Percentiles rank a stretch among this genome's conserved stretches.
phyloP scores from a whole-genome alignment of 2,113 vertebrate genomes.

The Suncus etruscus region DNA sequence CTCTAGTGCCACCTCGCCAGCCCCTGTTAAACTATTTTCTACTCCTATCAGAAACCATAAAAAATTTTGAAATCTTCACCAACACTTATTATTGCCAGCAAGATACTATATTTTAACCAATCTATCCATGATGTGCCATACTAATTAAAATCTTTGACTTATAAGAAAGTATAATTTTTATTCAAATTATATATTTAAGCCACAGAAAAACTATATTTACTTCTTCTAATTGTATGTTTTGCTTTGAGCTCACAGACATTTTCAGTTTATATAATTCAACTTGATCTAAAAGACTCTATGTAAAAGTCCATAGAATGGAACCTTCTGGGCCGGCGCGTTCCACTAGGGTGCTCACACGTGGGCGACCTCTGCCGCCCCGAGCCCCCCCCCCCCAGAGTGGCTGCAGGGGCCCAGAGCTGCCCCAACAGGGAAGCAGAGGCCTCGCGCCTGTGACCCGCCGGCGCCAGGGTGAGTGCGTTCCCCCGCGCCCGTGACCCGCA shows the following conservation, averaged over 20 bases:
- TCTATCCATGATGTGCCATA: background rate
- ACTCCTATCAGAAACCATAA: background rate
- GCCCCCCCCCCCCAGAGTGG: no score
- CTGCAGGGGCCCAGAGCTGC: no score
- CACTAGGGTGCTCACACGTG: no score
- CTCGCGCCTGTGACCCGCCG: no score
- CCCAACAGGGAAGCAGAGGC: no score
- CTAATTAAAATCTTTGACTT: conserved; percentile 1
- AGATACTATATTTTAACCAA: conserved; percentile 26
- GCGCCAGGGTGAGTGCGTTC: no score
- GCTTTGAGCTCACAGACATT: background rate
- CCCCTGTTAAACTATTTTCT: no score
- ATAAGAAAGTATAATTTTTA: background rate
- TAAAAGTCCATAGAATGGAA: background rate
- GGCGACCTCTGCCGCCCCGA: no score
- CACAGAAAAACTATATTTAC: conserved; percentile 28
- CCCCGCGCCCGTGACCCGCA: no score
- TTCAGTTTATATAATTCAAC: background rate
- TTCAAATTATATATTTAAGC: background rate
- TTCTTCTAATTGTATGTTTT: background rate
- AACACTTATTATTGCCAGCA: background rate
- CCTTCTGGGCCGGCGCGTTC: no score
- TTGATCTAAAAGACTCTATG: conserved; percentile 20
- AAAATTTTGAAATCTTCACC: conserved; percentile 3
- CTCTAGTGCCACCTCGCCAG: no score